A percentile compares a stretch with the other conserved stretches of the same genome.
These are phyloP conservation scores for Aspidiotus rigidus DNA, from an alignment of 2,888 invertebrate genomes.

Conservation along the genomic window DNA sequence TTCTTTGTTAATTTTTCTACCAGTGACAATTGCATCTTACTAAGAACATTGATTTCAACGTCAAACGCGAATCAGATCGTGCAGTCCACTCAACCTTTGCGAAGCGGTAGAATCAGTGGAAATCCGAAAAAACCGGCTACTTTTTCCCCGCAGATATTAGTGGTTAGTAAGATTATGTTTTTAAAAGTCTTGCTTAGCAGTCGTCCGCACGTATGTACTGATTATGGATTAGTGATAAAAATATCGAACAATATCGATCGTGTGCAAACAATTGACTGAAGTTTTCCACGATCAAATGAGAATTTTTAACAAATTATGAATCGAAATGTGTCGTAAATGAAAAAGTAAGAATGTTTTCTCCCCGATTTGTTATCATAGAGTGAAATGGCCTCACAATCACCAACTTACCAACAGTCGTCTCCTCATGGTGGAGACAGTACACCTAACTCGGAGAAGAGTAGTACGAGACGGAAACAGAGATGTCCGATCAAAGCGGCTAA, in stretches of 20 bases:
- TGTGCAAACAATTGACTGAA: too few relatives aligned
- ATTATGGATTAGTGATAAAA: too few relatives aligned
- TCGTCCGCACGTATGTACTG: too few relatives aligned
- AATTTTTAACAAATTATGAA: not conserved
- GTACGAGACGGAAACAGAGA: constrained; percentile 29
- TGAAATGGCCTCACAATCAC: constrained; percentile 18
- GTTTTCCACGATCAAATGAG: too few relatives aligned
- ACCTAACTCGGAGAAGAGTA: constrained; percentile 26
- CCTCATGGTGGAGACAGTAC: constrained; percentile 16
- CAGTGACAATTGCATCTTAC: constrained; percentile 26
- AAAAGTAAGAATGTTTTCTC: not conserved
- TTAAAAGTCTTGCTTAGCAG: not conserved
- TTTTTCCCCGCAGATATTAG: constrained; percentile 28
- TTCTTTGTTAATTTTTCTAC: not conserved
- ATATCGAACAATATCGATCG: too few relatives aligned
- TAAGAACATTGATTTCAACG: constrained; percentile 25
- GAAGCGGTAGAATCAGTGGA: not conserved
- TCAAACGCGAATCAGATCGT: constrained; percentile 21
- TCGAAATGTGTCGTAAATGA: not conserved
- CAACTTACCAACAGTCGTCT: constrained; percentile 3
- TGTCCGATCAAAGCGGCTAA: constrained; percentile 28
- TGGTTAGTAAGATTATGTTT: constrained; percentile 6
- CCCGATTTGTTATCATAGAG: constrained; percentile 5
- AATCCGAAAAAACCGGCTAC: constrained; percentile 14
- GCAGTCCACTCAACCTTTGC: constrained; percentile 5